A percentile compares a stretch with the other conserved stretches of the same genome.
phyloP scores from a whole-genome alignment of 2,113 vertebrate genomes.

The Desmodus rotundus region DNA sequence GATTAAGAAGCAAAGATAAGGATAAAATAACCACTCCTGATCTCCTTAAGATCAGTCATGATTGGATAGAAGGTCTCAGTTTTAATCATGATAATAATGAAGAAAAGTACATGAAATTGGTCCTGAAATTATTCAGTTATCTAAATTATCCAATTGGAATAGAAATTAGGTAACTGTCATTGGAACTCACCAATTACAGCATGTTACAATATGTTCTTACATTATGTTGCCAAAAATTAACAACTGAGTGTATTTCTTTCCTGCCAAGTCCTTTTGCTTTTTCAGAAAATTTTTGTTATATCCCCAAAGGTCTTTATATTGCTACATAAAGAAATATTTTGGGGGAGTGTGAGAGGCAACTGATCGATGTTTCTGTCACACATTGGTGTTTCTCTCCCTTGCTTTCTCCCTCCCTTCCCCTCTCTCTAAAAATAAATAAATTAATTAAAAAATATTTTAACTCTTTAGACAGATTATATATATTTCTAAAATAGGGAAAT shows the following conservation, averaged over 20 bases:
- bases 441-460: conserved; percentile 11
- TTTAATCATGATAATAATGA: conserved; percentile 1
- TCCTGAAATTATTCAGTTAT: background rate
- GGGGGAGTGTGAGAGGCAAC: too few species aligned
- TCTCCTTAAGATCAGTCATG: background rate
- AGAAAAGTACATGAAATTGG: conserved; percentile 23
- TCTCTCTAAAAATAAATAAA: too few species aligned
- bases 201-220: background rate
- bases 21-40: background rate
- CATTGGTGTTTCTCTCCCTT: too few species aligned
- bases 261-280: conserved; percentile 6
- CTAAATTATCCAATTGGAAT: background rate
- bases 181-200: background rate
- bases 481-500: background rate
- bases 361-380: too few species aligned
- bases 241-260: background rate
- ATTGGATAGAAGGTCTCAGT: background rate
- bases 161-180: background rate
- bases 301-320: background rate
- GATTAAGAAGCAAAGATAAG: background rate
- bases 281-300: background rate
- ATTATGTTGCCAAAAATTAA: conserved; percentile 25
- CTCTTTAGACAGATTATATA: background rate
- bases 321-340: background rate
- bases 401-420: too few species aligned